A percentile compares a stretch with the other conserved stretches of the same genome.
phyloP scores from a whole-genome alignment of 1,140 invertebrate genomes.

The Polypedilum pembai region DNA sequence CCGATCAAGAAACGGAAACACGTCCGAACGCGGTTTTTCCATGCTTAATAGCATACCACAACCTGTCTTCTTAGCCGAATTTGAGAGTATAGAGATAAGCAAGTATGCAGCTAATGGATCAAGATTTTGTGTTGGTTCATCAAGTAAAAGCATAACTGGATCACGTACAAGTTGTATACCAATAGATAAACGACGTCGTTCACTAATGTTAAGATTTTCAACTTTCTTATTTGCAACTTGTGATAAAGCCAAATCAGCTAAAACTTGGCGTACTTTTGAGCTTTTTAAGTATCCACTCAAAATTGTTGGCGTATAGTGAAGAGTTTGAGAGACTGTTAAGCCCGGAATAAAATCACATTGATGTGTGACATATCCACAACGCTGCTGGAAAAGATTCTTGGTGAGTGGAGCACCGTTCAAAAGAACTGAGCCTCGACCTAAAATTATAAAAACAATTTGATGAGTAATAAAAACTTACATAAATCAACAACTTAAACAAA shows the following conservation, averaged over 20 bases:
- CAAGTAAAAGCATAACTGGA: slow-evolving; percentile 76
- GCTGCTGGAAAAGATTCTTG: slow-evolving; percentile 69
- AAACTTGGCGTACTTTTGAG: slow-evolving; percentile 71
- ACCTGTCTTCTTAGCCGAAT: slow-evolving; percentile 83
- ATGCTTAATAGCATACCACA: slow-evolving; percentile 82
- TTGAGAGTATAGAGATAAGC: slow-evolving; percentile 84
- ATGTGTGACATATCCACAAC: slow-evolving; percentile 78
- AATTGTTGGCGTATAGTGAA: slow-evolving; percentile 71
- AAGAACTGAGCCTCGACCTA: slow-evolving; percentile 68
- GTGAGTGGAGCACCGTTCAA: slow-evolving; percentile 77
- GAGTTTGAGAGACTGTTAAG: slow-evolving; percentile 75
- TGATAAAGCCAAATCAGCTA: slow-evolving; percentile 81
- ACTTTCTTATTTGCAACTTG: slow-evolving; percentile 75
- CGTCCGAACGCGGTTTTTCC: slow-evolving; percentile 88
- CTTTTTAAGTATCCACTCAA: slow-evolving; percentile 61
- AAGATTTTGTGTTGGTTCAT: slow-evolving; percentile 84
- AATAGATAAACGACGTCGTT: slow-evolving; percentile 75
- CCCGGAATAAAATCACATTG: slow-evolving; percentile 74
- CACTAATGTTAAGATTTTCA: slow-evolving; percentile 69
- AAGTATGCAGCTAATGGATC: slow-evolving; percentile 88
- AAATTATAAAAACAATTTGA: not conserved
- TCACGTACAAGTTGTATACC: slow-evolving; percentile 83
- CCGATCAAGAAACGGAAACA: slow-evolving; percentile 83
- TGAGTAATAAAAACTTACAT: not conserved
- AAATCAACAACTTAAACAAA: not conserved